Percentiles rank a stretch among this genome's conserved stretches.
Conservation (phyloP, 2,888 invertebrate species). For the Adelphocoris suturalis region DNA sequence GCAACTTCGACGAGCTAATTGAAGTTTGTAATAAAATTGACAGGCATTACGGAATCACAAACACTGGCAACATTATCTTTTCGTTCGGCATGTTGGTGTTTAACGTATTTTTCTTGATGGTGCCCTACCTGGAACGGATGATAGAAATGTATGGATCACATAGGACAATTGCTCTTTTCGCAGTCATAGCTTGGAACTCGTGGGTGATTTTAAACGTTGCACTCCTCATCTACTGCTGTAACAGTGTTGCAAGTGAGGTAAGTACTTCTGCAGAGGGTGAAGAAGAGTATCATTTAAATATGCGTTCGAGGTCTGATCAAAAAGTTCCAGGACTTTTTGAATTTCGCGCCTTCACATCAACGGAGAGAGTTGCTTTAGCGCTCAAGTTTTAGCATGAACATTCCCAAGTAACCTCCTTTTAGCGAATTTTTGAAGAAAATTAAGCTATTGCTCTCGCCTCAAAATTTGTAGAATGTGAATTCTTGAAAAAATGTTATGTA, state of each 20-base stretch:
- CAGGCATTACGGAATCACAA: not conserved
- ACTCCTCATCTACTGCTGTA: not conserved
- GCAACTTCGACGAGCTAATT: not conserved
- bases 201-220: not conserved
- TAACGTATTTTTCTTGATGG: not conserved
- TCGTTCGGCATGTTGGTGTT: not conserved
- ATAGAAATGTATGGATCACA: not conserved
- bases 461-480: no score
- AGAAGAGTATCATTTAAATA: no score
- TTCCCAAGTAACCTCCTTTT: no score
- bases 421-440: no score
- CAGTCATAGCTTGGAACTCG: not conserved
- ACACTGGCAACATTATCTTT: not conserved
- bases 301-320: no score
- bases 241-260: not conserved
- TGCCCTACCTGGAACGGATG: not conserved
- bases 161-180: not conserved
- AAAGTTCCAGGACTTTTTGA: no score
- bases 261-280: not conserved
- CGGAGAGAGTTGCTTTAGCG: no score
- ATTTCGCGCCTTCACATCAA: no score
- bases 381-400: no score
- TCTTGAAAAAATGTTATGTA: no score
- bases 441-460: no score
- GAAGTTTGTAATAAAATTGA: not conserved